Evolutionary conservation across 2,888 invertebrate genomes (phyloP).

Genomic region (Pachliopta kotzebuea): DNA sequence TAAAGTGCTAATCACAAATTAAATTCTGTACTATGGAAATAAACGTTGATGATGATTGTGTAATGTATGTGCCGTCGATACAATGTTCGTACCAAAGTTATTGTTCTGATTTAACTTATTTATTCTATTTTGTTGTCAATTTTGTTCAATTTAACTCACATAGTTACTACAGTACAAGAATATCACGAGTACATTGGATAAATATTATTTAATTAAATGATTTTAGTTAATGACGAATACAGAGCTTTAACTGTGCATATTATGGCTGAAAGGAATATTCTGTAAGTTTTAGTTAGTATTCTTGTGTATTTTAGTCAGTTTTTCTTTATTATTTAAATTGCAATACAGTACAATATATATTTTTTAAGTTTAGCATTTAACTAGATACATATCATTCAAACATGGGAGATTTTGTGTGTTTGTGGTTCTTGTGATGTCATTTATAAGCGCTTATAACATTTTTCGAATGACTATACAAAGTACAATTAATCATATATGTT

Average conservation of each 20-base stretch:
- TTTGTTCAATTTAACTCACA: conserved; percentile 42
- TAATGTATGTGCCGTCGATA: conserved; percentile 1
- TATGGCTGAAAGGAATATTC: conserved; percentile 49
- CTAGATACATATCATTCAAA: conserved; percentile 61
- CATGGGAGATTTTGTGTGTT: conserved; percentile 54
- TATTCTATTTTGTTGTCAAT: conserved; percentile 35
- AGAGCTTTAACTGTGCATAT: conserved; percentile 49
- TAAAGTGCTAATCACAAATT: conserved; percentile 41
- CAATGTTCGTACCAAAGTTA: conserved; percentile 4
- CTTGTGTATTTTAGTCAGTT: conserved; percentile 17
- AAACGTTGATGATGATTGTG: background rate
- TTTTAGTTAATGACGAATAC: conserved; percentile 65
- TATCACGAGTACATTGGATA: conserved; percentile 34
- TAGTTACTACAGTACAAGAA: background rate
- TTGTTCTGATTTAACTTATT: conserved; percentile 21
- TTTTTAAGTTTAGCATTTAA: conserved; percentile 36
- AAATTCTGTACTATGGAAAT: conserved; percentile 9
- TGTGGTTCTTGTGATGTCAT: conserved; percentile 27
- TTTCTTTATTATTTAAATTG: conserved; percentile 15
- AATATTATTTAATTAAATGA: conserved; percentile 51
- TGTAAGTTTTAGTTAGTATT: conserved; percentile 26
- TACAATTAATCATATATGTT: conserved; percentile 69
- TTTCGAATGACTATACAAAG: conserved; percentile 65
- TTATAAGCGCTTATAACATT: conserved; percentile 61
- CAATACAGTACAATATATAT: conserved; percentile 4